Evolutionary conservation across 2,888 invertebrate genomes (phyloP), one percentile per base, ranked within the genome.

Genomic region (Eupithecia dodoneata): DNA sequence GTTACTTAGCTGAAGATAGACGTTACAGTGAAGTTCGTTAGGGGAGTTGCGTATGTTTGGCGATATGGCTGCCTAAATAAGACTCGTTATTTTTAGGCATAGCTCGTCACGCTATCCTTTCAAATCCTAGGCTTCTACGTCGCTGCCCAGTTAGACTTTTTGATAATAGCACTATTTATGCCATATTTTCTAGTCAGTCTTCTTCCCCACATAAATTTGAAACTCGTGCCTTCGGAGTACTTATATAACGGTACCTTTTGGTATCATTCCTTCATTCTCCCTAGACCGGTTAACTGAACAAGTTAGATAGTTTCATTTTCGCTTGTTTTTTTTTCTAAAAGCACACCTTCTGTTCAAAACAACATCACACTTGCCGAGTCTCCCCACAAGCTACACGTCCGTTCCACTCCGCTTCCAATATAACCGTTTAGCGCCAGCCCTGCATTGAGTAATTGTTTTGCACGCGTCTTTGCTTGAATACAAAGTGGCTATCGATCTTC

Each of bases 361-460:
- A 66, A 42, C 7, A 66, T 13, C 66, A 42, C 15, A 73, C 15
- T 73, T 75, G 72, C 73, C 42, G 15, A 74, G 70, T 72, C 74
- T 65, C 42, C 52, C 55, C 72, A 42, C 71, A 71, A 15, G 47
- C 49, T 42, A 42, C 47, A 15, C 71, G 12, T 65, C 12, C 42
- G 44, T n/a, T 7, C 15, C 44, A 45, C 42, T 59, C 45, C 41
- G 45, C 42, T 66, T 45, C 44, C 71, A 78, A 71, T 71, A 71
- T 59, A 73, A 72, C 71, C 63, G 72, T 44, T 74, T 71, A 41
- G 73, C 66, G 73, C 74, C 76, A 71, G 76, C 76, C 78, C 76
- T 72, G 70, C 66, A 71, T 55, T 18, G 76, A 79, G 76, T 79
- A 76, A 79, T 79, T 79, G 76, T 79, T 79, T 79, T 71, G 72